Evolutionary conservation across 2,888 invertebrate species (phyloP).

Genomic region (Drosophila robusta): DNA sequence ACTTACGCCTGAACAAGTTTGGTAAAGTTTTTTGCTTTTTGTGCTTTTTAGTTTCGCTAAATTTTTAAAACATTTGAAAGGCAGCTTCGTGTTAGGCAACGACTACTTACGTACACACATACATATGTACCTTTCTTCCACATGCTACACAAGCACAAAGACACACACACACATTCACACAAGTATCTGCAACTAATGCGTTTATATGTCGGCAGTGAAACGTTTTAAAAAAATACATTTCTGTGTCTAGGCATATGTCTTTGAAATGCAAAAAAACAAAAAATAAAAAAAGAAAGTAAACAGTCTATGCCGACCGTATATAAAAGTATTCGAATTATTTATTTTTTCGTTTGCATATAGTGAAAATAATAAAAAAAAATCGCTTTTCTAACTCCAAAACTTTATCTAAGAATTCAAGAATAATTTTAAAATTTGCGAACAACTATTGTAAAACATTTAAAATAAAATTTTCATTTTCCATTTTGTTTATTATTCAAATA

Average conservation of each 20-base stretch:
- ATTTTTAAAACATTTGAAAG: slow-evolving; percentile 63
- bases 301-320: not conserved
- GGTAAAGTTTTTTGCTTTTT: slow-evolving; percentile 37
- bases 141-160: slow-evolving; percentile 13
- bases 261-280: slow-evolving; percentile 10
- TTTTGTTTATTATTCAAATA: too few relatives aligned
- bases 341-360: too few relatives aligned
- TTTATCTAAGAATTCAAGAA: too few relatives aligned
- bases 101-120: slow-evolving; percentile 4
- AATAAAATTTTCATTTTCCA: too few relatives aligned
- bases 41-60: slow-evolving; percentile 52
- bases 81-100: slow-evolving; percentile 22
- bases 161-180: slow-evolving; percentile 9
- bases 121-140: slow-evolving; percentile 11
- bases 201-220: slow-evolving; percentile 31
- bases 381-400: too few relatives aligned
- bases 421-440: too few relatives aligned
- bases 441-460: too few relatives aligned
- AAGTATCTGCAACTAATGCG: slow-evolving; percentile 15
- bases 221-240: slow-evolving; percentile 33
- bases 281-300: slow-evolving; percentile 1
- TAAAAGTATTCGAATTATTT: not conserved
- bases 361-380: too few relatives aligned
- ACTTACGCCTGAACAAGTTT: slow-evolving; percentile 43
- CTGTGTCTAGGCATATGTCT: slow-evolving; percentile 42